Evolutionary conservation across 2,113 vertebrate genomes (phyloP).

Genomic region (Eurystomus gularis): DNA sequence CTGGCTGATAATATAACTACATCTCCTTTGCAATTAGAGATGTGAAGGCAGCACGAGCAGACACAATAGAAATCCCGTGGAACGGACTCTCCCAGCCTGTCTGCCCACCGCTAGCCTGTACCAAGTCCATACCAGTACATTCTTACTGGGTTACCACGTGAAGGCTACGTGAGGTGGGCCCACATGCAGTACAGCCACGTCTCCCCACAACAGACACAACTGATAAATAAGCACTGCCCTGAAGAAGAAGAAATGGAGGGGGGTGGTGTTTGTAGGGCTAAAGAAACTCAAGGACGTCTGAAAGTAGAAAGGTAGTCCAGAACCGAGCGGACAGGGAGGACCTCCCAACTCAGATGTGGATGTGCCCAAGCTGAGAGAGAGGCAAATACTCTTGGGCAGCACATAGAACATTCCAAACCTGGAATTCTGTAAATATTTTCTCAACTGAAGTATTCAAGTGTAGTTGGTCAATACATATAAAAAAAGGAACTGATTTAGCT

Average conservation of each 20-base stretch:
- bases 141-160: neutral
- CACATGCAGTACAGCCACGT: neutral
- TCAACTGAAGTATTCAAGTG: neutral
- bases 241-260: neutral
- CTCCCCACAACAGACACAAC: neutral
- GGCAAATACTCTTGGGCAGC: neutral
- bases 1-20: neutral
- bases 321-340: neutral
- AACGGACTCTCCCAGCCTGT: neutral
- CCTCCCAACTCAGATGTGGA: neutral
- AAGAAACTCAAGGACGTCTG: neutral
- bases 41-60: neutral
- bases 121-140: fast-evolving
- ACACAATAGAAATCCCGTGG: neutral
- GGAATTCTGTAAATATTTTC: neutral
- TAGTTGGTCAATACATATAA: neutral
- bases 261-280: neutral
- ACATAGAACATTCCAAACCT: neutral
- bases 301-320: neutral
- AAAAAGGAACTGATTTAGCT: neutral
- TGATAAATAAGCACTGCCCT: neutral
- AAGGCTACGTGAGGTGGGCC: neutral
- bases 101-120: neutral
- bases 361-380: neutral
- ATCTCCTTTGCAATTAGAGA: neutral